phyloP scores from a whole-genome alignment of 2,888 invertebrate genomes.

The Thalpophila matura region DNA sequence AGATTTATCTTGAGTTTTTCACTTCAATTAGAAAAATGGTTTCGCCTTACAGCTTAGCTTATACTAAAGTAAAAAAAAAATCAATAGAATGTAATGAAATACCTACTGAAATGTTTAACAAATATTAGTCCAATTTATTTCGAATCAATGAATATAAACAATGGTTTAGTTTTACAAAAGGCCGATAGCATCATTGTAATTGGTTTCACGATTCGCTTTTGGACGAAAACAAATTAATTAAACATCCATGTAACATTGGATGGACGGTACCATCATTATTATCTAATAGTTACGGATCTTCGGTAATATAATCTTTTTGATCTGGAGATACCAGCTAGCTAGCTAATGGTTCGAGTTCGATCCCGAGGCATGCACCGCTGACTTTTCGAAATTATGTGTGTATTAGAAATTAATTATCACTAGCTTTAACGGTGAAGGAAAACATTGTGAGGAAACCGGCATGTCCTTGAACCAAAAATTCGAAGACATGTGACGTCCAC shows the following conservation, averaged over 20 bases:
- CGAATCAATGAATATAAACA: slow-evolving; percentile 32
- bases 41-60: neutral
- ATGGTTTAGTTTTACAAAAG: slow-evolving; percentile 32
- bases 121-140: slow-evolving; percentile 18
- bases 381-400: no score
- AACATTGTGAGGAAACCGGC: no score
- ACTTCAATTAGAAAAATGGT: no score
- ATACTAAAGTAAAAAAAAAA: no score
- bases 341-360: no score
- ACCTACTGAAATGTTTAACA: slow-evolving; percentile 20
- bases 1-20: no score
- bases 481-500: no score
- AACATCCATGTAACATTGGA: neutral
- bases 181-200: slow-evolving; percentile 14
- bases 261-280: neutral
- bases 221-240: slow-evolving; percentile 31
- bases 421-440: no score
- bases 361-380: no score
- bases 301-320: neutral
- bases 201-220: slow-evolving; percentile 33
- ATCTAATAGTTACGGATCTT: neutral
- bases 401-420: no score
- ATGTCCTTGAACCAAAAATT: no score
- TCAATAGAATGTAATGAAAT: slow-evolving; percentile 1
- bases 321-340: no score